Conservation (phyloP, 2,797 vertebrate genomes). For the Esox lucius region DNA sequence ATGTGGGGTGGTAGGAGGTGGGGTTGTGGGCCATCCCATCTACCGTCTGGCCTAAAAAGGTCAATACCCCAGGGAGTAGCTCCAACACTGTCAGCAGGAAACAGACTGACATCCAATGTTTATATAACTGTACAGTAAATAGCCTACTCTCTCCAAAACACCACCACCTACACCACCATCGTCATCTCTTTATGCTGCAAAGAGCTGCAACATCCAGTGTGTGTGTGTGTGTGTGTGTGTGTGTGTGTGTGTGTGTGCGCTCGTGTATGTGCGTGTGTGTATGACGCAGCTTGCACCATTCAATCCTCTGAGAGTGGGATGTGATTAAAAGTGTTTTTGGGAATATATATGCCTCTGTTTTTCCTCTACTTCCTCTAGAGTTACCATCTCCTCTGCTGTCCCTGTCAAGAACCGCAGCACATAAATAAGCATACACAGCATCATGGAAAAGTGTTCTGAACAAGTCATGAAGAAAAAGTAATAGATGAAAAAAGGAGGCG, state of each 20-base stretch:
- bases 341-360: constrained; percentile 12
- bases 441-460: no score
- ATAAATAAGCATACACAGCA: background rate
- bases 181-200: background rate
- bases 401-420: background rate
- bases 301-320: background rate
- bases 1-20: no score
- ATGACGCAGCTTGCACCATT: constrained; percentile 9
- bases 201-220: constrained; percentile 1
- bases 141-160: background rate
- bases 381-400: constrained; percentile 4
- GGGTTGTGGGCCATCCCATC: background rate
- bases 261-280: no score
- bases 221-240: no score
- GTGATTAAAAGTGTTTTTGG: constrained; percentile 39
- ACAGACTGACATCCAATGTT: constrained; percentile 18
- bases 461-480: no score
- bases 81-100: constrained; percentile 22
- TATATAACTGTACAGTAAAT: constrained; percentile 31
- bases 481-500: no score
- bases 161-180: background rate
- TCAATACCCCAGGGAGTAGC: background rate
- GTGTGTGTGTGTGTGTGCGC: no score
- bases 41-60: constrained; percentile 13
- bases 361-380: constrained; percentile 6